Evolutionary conservation across 2,113 vertebrate species (phyloP), one percentile per base, ranked within the genome.

Genomic region (Brachyistius frenatus): DNA sequence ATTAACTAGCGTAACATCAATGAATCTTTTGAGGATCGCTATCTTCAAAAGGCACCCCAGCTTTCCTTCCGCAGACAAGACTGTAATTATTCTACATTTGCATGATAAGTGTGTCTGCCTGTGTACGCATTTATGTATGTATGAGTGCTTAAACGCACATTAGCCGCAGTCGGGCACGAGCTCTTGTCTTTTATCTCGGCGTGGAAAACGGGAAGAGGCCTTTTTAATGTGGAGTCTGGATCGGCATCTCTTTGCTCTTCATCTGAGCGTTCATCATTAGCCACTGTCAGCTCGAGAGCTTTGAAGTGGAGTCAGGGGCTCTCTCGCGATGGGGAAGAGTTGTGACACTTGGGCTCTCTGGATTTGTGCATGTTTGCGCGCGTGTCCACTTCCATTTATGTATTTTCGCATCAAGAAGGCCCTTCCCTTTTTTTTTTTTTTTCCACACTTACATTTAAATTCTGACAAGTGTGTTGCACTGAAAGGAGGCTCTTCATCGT

Each of bases 231-330:
- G 82, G 73, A 84, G 88, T 66, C 88, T 73, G 77, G 72, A 87
- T 92, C 67, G 44, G 82, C 86, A 87, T 90, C 86, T 92, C 89
- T 88, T 87, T 90, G 86, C 91, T 91, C 90, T 89, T 89, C 85
- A 88, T 93, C 81, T 83, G 86, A 91, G 91, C 84, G 91, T 90
- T 89, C 86, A 85, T 93, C 92, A 90, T 93, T 93, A 93, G 90
- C 87, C 85, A 76, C 90, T 87, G 87, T 89, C 87, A 90, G 90
- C 62, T 60, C 0, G 30, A 61, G 84, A 71, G 89, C 92, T 91
- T 93, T 93, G 92, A 92, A 91, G 92, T 90, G 77, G 78, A 91
- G 89, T 91, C 86, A 74, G 84, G 84, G 86, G 72, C 74, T 84
- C 76, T 80, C 74, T 83, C 68, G 5, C 64, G 37, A 80, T 83